Conservation (phyloP, 2,888 invertebrate species). For the Andrena bucephala region DNA sequence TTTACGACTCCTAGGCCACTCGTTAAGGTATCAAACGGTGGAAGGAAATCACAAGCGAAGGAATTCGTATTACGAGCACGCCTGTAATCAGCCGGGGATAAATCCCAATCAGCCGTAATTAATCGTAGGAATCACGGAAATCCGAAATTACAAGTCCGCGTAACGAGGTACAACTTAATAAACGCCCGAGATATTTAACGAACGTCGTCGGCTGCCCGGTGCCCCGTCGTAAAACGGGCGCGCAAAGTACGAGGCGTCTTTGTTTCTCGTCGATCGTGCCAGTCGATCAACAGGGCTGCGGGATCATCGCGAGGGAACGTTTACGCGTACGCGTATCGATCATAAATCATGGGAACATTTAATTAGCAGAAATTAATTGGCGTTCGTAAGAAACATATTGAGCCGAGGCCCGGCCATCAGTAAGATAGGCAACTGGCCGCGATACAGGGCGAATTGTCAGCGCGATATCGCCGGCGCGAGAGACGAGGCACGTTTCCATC, state of each 20-base stretch:
- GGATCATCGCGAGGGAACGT: neutral
- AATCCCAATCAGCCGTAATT: conserved; percentile 14
- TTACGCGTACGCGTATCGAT: conserved; percentile 22
- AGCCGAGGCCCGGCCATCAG: conserved; percentile 58
- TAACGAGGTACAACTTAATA: conserved; percentile 19
- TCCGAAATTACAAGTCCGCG: neutral
- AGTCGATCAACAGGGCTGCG: neutral
- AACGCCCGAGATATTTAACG: conserved; percentile 15
- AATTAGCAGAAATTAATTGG: conserved; percentile 82
- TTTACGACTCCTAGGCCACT: neutral
- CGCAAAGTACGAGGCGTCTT: neutral
- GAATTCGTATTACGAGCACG: neutral
- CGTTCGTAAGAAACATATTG: conserved; percentile 74
- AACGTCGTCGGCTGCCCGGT: neutral
- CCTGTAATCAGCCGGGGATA: conserved; percentile 4
- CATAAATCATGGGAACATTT: conserved; percentile 66
- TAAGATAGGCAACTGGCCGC: conserved; percentile 50
- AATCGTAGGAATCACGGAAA: conserved; percentile 19
- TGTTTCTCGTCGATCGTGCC: neutral
- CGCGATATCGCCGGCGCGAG: conserved; percentile 52
- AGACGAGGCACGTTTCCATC: conserved; percentile 51
- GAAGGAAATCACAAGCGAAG: neutral
- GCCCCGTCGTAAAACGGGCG: conserved; percentile 16
- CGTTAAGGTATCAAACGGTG: neutral
- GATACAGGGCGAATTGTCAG: conserved; percentile 60